Evolutionary conservation across 2,797 vertebrate species (phyloP).

Genomic region (Bradypodion ventrale): DNA sequence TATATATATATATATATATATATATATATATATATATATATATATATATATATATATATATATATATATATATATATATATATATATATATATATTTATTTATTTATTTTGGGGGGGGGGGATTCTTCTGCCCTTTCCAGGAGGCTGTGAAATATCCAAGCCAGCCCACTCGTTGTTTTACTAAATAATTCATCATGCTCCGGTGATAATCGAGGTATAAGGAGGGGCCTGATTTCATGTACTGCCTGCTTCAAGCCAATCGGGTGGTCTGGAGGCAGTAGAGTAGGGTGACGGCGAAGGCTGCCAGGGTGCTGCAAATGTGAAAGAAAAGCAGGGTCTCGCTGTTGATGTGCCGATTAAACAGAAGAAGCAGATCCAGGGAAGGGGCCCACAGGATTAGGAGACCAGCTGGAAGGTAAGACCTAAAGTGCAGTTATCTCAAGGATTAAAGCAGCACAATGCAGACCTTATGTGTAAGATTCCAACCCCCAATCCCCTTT

Average conservation of each 20-base stretch:
- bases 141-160: constrained; percentile 53
- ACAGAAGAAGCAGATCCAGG: constrained; percentile 45
- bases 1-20: too few relatives aligned
- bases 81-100: too few relatives aligned
- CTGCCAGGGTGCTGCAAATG: constrained; percentile 70
- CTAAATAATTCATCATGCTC: constrained; percentile 75
- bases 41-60: too few relatives aligned
- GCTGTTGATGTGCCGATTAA: constrained; percentile 58
- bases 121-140: constrained; percentile 15
- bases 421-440: neutral
- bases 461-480: neutral
- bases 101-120: constrained; percentile 47
- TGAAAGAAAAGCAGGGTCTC: constrained; percentile 65
- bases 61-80: too few relatives aligned
- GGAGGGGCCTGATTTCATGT: constrained; percentile 73
- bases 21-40: too few relatives aligned
- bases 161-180: constrained; percentile 64
- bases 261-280: constrained; percentile 54
- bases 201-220: constrained; percentile 70
- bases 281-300: constrained; percentile 67
- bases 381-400: constrained; percentile 37
- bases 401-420: constrained; percentile 65
- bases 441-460: neutral
- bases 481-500: neutral
- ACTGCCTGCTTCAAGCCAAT: constrained; percentile 71